Evolutionary conservation across 2,113 vertebrate genomes (phyloP), one percentile per base, ranked within the genome.

Genomic region (Menidia beryllina): DNA sequence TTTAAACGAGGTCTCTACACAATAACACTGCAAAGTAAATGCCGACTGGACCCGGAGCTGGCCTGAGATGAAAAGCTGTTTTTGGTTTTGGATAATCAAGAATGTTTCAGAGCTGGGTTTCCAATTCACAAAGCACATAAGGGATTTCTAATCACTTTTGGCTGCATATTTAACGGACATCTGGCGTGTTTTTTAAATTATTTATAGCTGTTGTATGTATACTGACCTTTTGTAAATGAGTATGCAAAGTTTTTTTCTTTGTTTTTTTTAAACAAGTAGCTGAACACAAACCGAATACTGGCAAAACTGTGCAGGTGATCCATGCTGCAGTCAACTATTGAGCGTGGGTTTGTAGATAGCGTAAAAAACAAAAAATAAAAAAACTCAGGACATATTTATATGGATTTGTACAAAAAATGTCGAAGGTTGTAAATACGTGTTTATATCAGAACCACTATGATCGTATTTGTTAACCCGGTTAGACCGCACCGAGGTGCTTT

Each of bases 341-440:
- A 60, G 78, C 73, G 76, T 83, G 85, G 73, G 85, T 87, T 82
- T 81, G 67, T 76, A 84, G 71, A 62, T 62, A 75, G 69, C 69
- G 56, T 79, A 79, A 78, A 81, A 48, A 67, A 45, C 84, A 19
- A 64, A 59, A 21, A 49, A 64, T 47, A 59, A 50, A 72, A 56
- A 67, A 89, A 89, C 94, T 94, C 94, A 94, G 94, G 94, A 93
- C 87, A 90, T 94, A 93, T 91, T 94, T 94, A 94, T 93, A 92
- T 84, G 76, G 81, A 92, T 91, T 91, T 94, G 93, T 94, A 93
- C 74, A 93, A 93, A 75, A 93, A 68, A 87, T 84, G 79, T 92
- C 77, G 89, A 93, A 94, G 93, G 86, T 78, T 94, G 92, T 94
- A 93, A 89, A 94, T 93, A 94, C 65, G 87, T 92, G 91, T 92